A percentile compares a stretch with the other conserved stretches of the same genome.
These are phyloP conservation scores for Bradysia coprophila DNA, from an alignment of 1,140 invertebrate genomes.

Conservation along the genomic window DNA sequence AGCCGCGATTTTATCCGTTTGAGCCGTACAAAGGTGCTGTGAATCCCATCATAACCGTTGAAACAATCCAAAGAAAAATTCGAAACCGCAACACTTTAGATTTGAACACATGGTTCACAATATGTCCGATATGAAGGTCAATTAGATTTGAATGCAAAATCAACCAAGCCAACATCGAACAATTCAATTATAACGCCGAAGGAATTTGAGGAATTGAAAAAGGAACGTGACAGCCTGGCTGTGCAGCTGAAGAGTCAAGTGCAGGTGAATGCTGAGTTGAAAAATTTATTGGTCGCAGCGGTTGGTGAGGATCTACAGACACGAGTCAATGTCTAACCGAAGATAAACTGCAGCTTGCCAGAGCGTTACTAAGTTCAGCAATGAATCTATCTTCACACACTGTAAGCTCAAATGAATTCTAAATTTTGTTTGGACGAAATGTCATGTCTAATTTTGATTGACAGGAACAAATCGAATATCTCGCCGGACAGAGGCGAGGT, in stretches of 20 bases:
- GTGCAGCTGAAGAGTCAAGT: slow-evolving; percentile 52
- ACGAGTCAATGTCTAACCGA: slow-evolving; percentile 75
- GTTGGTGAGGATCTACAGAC: slow-evolving; percentile 85
- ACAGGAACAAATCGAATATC: slow-evolving; percentile 76
- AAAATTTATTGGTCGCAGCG: slow-evolving; percentile 80
- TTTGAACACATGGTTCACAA: slow-evolving; percentile 43
- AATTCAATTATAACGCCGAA: slow-evolving; percentile 12
- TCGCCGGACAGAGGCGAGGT: slow-evolving; percentile 87
- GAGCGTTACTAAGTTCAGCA: slow-evolving; percentile 66
- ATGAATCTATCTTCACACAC: slow-evolving; percentile 70
- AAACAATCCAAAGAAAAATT: slow-evolving; percentile 23
- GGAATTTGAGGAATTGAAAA: slow-evolving; percentile 28
- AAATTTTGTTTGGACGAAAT: not conserved
- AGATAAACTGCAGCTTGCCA: slow-evolving; percentile 73
- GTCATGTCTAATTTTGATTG: slow-evolving; percentile 4
- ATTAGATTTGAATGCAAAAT: slow-evolving; percentile 23
- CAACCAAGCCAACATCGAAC: slow-evolving; percentile 13
- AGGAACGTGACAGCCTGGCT: slow-evolving; percentile 42
- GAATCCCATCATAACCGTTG: slow-evolving; percentile 40
- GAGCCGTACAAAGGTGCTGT: slow-evolving; percentile 77
- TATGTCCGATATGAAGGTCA: slow-evolving; percentile 42
- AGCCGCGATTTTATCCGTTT: slow-evolving; percentile 71
- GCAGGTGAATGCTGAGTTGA: slow-evolving; percentile 81
- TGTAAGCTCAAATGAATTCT: slow-evolving; percentile 14
- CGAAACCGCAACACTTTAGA: slow-evolving; percentile 42